Conservation (phyloP, 2,113 vertebrate genomes). For the Melierax canorus region DNA sequence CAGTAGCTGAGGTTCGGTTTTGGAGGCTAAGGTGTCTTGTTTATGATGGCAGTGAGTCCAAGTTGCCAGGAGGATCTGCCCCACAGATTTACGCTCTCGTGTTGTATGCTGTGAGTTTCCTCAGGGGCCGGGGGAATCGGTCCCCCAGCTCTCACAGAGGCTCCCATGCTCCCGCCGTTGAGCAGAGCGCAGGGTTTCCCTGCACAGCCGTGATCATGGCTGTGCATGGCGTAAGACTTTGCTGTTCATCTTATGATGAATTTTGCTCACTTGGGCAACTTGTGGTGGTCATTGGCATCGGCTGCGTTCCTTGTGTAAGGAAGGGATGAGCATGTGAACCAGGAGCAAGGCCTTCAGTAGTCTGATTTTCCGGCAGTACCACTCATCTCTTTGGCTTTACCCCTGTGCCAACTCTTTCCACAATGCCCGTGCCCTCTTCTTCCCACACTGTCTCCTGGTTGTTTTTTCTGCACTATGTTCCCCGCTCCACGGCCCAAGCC, state of each 20-base stretch:
- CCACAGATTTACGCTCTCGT: not conserved
- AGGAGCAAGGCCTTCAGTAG: not conserved
- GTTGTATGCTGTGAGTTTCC: not conserved
- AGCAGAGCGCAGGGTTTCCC: not conserved
- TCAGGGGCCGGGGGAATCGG: not conserved
- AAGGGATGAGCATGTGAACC: not conserved
- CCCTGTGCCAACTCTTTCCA: not conserved
- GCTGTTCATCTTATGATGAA: not conserved
- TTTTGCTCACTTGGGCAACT: not conserved
- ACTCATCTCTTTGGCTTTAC: not conserved
- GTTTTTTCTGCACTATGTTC: not conserved
- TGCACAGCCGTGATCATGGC: fast-evolving
- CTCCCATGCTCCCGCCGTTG: not conserved
- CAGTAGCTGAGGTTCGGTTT: not conserved
- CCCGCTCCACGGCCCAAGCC: fast-evolving
- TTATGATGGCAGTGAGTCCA: not conserved
- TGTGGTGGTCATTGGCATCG: fast-evolving
- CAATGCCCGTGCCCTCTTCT: not conserved
- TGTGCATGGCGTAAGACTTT: fast-evolving
- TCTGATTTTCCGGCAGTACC: not conserved
- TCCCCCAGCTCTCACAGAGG: not conserved
- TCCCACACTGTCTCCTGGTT: not conserved
- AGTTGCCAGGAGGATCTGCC: not conserved
- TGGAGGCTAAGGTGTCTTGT: not conserved
- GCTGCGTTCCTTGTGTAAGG: not conserved